Evolutionary conservation across 2,888 invertebrate species (phyloP), one percentile per base, ranked within the genome.

Genomic region (Volucella inanis): DNA sequence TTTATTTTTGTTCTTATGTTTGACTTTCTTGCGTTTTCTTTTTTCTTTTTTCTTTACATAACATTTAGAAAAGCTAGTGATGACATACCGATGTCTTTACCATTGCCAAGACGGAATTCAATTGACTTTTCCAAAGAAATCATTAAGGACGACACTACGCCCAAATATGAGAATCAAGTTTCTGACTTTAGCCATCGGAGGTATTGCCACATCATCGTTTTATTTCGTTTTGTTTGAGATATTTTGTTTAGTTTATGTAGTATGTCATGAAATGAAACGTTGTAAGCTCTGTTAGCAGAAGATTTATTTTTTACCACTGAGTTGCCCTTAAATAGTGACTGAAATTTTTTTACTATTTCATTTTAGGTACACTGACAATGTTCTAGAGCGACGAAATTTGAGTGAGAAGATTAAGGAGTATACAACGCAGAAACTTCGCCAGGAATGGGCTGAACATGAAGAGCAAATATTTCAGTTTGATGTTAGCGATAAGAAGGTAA

Each of bases 91-190:
- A 93, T 94, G 86, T 89, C 91, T 79, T 93, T 94, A 84, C 91
- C 92, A 87, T 93, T 94, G 55, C 93, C 94, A 50, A 92, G 94
- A 57, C 92, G 94, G 77, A 94, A 94, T 92, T 94, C 94, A 68
- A 94, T 94, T 86, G 94, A 93, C 90, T 90, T 92, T 78, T 91
- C 93, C 77, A 94, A 94, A 87, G 94, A 94, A 88, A 90, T 88
- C 93, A 88, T 93, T 83, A 90, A 92, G 87, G 91, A 91, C 71
- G 90, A 90, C 45, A 87, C 77, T 76, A 85, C 87, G 67, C 88
- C 88, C 68, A 89, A 89, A 88, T 94, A 94, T 89, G 95, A 95
- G 89, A 95, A 95, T 89, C 94, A 95, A 91, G 93, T 94, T 43
- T 95, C 95, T 43, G 95, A 95, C 89, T 92, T 90, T 88, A 91